Conservation (phyloP, 2,888 invertebrate genomes). For the Drosophila incognita region DNA sequence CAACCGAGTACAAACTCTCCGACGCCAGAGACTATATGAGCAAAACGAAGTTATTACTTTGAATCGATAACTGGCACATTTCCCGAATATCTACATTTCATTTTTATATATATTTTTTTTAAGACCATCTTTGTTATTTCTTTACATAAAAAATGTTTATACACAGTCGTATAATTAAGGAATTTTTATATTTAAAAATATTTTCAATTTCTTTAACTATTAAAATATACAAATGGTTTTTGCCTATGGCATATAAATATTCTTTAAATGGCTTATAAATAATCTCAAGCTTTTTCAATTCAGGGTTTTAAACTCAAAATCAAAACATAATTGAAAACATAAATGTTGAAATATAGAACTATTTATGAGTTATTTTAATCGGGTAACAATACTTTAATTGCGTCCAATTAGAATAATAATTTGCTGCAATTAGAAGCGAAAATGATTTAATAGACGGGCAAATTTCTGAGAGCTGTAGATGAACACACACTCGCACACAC, state of each 20-base stretch:
- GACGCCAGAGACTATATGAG: too few relatives aligned
- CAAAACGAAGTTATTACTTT: too few relatives aligned
- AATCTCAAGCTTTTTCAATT: neutral
- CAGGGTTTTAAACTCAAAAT: neutral
- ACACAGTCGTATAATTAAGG: neutral
- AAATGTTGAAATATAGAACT: neutral
- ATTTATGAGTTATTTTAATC: neutral
- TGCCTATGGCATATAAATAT: neutral
- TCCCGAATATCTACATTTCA: neutral
- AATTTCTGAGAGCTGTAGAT: conserved; percentile 22
- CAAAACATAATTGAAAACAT: neutral
- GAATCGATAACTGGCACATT: too few relatives aligned
- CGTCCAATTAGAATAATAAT: conserved; percentile 49
- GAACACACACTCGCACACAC: conserved; percentile 22
- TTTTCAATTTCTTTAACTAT: too few relatives aligned
- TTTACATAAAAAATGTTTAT: neutral
- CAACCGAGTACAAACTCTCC: too few relatives aligned
- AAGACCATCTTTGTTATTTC: rapidly evolving
- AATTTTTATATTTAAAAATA: neutral
- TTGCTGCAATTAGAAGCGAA: conserved; percentile 59
- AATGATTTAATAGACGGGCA: conserved; percentile 52
- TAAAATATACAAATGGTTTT: neutral
- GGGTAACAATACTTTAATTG: conserved; percentile 11
- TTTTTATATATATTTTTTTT: neutral
- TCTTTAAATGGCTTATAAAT: neutral